Evolutionary conservation across 2,888 invertebrate species (phyloP).

Genomic region (Entomobrya proxima): DNA sequence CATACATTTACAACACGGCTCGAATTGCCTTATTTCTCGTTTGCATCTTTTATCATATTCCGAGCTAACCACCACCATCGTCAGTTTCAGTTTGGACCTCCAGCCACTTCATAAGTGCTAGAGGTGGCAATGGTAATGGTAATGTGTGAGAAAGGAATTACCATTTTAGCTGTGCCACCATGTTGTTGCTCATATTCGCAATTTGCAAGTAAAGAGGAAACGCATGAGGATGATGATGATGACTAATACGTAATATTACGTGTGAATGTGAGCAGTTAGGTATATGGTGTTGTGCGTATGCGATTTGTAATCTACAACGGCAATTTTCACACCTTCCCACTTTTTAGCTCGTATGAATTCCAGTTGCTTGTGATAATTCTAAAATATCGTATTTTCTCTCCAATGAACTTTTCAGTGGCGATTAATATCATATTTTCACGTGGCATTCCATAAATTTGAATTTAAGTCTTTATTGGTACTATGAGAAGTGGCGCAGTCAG

Average conservation of each 20-base stretch:
- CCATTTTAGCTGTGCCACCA: conserved; percentile 44
- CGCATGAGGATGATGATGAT: not conserved
- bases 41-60: conserved; percentile 43
- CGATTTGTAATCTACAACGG: not conserved
- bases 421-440: too few species aligned
- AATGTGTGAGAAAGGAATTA: conserved; percentile 42
- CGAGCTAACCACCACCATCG: conserved; percentile 12
- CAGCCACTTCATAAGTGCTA: conserved; percentile 22
- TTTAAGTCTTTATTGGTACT: too few species aligned
- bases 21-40: conserved; percentile 24
- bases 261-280: not conserved
- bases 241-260: not conserved
- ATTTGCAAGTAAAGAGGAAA: not conserved
- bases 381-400: too few species aligned
- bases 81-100: not conserved
- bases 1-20: conserved; percentile 15
- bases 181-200: conserved; percentile 24
- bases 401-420: too few species aligned
- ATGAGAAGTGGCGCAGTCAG: too few species aligned
- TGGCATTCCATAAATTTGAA: too few species aligned
- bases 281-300: not conserved
- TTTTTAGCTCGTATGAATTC: too few species aligned
- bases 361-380: too few species aligned
- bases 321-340: too few species aligned
- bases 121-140: not conserved